Percentiles rank a stretch among this genome's conserved stretches.
Conservation (phyloP, 2,888 invertebrate genomes). For the Mimas tiliae region DNA sequence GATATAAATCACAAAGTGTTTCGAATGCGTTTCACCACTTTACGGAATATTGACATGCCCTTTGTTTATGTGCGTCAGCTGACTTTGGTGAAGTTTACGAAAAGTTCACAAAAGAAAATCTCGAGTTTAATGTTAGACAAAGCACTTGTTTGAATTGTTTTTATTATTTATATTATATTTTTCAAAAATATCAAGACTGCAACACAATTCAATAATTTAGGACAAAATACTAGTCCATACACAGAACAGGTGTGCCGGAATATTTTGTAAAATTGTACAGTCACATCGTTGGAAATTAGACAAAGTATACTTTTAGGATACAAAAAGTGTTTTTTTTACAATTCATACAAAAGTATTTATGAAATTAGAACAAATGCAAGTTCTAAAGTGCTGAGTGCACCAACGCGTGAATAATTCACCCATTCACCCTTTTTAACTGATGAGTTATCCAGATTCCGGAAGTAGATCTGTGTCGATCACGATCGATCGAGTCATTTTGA, state of each 20-base stretch:
- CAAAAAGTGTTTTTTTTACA: too few species aligned
- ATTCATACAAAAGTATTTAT: too few species aligned
- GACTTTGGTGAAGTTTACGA: conserved; percentile 46
- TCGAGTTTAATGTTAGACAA: conserved; percentile 21
- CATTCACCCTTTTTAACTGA: too few species aligned
- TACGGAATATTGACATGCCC: conserved; percentile 70
- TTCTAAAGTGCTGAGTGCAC: too few species aligned
- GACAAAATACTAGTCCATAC: conserved; percentile 10
- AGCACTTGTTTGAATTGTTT: not conserved
- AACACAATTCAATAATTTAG: conserved; percentile 25
- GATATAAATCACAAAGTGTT: conserved; percentile 55
- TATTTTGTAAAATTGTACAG: too few species aligned
- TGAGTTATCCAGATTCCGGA: too few species aligned
- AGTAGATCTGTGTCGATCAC: too few species aligned
- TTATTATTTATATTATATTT: not conserved
- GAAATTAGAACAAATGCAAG: too few species aligned
- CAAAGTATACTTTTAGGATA: too few species aligned
- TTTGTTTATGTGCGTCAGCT: conserved; percentile 83
- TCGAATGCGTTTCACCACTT: conserved; percentile 55
- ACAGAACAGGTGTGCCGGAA: not conserved
- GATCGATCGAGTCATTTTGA: too few species aligned
- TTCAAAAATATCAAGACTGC: conserved; percentile 6
- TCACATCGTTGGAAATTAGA: too few species aligned
- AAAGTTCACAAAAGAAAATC: conserved; percentile 20
- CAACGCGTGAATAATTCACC: too few species aligned